Evolutionary conservation across 2,888 invertebrate genomes (phyloP).

Genomic region (Acleris emargana): DNA sequence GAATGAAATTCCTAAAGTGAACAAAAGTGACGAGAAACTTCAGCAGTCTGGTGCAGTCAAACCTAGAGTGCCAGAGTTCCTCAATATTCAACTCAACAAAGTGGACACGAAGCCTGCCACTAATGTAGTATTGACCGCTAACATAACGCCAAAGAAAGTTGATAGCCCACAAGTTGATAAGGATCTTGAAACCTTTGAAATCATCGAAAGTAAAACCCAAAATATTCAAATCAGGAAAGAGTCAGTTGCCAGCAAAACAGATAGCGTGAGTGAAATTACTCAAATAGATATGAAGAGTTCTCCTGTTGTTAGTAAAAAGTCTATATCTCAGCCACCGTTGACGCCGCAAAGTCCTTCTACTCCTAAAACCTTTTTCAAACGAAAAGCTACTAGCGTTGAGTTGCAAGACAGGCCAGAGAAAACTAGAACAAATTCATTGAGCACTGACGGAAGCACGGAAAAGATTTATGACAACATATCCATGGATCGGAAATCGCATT

Average conservation of each 20-base stretch:
- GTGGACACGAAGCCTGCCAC: conserved; percentile 86
- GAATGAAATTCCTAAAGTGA: conserved; percentile 57
- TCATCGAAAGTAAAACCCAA: conserved; percentile 54
- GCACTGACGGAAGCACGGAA: conserved; percentile 74
- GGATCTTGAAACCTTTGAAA: conserved; percentile 57
- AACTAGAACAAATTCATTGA: conserved; percentile 67
- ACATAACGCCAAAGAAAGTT: conserved; percentile 78
- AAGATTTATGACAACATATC: conserved; percentile 76
- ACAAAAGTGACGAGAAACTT: conserved; percentile 70
- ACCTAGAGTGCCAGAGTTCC: conserved; percentile 85
- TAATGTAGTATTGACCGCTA: conserved; percentile 87
- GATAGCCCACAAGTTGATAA: conserved; percentile 66
- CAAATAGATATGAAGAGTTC: conserved; percentile 57
- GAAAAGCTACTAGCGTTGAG: conserved; percentile 83
- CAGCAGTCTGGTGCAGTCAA: conserved; percentile 57
- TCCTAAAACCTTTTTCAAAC: conserved; percentile 79
- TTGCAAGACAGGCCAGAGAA: conserved; percentile 74
- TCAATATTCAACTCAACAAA: conserved; percentile 88
- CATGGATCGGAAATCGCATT: conserved; percentile 75
- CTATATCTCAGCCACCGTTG: conserved; percentile 45
- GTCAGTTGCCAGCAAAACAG: conserved; percentile 55
- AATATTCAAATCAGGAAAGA: conserved; percentile 56
- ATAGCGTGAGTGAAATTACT: conserved; percentile 52
- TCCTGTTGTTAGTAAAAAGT: conserved; percentile 52
- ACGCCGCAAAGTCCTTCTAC: conserved; percentile 68